phyloP scores from a whole-genome alignment of 1,140 invertebrate genomes.

The Pentalonia nigronervosa region DNA sequence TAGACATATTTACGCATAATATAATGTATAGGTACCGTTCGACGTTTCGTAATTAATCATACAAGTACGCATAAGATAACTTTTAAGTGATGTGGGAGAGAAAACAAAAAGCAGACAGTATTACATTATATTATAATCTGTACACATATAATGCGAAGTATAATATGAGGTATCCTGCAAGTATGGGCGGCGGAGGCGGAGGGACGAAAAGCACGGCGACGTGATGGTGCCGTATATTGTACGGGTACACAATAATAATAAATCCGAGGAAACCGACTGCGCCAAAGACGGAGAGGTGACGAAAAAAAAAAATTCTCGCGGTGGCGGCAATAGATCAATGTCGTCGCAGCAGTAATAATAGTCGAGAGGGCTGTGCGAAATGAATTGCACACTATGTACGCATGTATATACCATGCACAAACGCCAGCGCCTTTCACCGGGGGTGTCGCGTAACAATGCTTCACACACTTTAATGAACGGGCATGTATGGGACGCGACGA shows the following conservation, averaged over 20 bases:
- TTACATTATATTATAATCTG: not conserved
- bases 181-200: no score
- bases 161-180: not conserved
- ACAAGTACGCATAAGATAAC: not conserved
- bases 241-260: not conserved
- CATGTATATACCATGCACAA: not conserved
- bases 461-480: slow-evolving; percentile 52
- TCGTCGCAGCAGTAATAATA: not conserved
- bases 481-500: not conserved
- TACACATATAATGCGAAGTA: not conserved
- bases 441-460: slow-evolving; percentile 51
- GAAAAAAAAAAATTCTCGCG: not conserved
- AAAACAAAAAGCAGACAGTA: slow-evolving; percentile 1
- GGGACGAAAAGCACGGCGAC: not conserved
- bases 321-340: slow-evolving; percentile 46
- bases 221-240: no score
- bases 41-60: not conserved
- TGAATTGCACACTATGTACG: not conserved
- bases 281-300: not conserved
- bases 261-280: not conserved
- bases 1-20: no score
- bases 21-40: not conserved
- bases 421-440: slow-evolving; percentile 9
- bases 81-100: not conserved
- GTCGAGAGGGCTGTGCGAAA: slow-evolving; percentile 26